Evolutionary conservation across 2,113 vertebrate genomes (phyloP).

Genomic region (Gallinago undulata): DNA sequence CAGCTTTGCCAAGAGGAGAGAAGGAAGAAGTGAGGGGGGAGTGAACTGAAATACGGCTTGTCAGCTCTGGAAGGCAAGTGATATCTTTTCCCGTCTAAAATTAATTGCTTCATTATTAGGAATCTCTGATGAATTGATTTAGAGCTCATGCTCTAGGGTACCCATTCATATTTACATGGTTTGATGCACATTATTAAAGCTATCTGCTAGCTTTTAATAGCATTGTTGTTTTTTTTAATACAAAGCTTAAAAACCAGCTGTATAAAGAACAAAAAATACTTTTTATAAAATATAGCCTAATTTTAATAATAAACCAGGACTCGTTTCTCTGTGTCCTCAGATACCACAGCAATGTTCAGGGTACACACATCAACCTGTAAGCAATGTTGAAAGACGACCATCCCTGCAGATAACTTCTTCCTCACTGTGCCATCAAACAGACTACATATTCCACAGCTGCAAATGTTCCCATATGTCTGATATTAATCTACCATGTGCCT

Average conservation of each 20-base stretch:
- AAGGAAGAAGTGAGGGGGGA: neutral
- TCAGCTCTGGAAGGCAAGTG: neutral
- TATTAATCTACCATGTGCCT: neutral
- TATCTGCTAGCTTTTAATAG: neutral
- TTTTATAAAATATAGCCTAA: neutral
- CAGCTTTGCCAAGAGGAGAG: neutral
- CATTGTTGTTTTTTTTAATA: neutral
- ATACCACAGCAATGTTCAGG: neutral
- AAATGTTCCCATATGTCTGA: neutral
- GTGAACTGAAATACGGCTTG: constrained; percentile 5
- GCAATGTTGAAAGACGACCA: neutral
- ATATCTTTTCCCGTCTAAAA: neutral
- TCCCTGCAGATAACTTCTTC: neutral
- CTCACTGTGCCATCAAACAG: neutral
- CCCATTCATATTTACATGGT: neutral
- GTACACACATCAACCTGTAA: neutral
- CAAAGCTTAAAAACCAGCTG: neutral
- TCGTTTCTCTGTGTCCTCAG: neutral
- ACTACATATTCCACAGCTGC: neutral
- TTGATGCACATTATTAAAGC: neutral
- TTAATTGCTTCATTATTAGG: constrained; percentile 43
- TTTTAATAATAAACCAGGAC: neutral
- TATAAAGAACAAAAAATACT: neutral
- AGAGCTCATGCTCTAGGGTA: neutral
- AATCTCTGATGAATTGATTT: constrained; percentile 25